Evolutionary conservation across 92 coral and sea anemone genomes (phyloP).

Genomic region (Siderastrea siderea): DNA sequence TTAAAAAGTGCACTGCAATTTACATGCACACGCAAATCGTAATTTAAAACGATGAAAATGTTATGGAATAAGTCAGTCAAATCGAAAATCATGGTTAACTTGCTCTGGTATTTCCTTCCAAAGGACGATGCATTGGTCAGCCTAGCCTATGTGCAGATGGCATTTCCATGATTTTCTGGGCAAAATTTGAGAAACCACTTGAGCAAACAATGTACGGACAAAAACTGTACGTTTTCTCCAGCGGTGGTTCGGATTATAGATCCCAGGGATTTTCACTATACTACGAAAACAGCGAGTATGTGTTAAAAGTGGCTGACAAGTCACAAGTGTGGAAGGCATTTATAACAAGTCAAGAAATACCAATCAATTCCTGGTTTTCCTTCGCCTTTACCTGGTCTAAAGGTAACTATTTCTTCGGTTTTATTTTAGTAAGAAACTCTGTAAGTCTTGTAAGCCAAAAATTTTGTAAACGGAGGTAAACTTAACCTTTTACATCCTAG

Average conservation of each 20-base stretch:
- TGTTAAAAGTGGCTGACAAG: neutral
- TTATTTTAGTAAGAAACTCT: too few relatives aligned
- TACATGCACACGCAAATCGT: too few relatives aligned
- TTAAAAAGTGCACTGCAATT: too few relatives aligned
- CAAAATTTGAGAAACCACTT: neutral
- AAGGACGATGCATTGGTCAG: neutral
- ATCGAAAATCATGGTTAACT: too few relatives aligned
- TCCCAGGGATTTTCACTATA: neutral
- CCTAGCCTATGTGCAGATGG: neutral
- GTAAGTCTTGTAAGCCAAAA: too few relatives aligned
- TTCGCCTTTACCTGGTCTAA: constrained; percentile 8
- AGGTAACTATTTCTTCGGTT: neutral
- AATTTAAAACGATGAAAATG: too few relatives aligned
- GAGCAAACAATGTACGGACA: neutral
- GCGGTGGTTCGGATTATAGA: neutral
- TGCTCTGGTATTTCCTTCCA: neutral
- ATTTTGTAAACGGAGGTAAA: too few relatives aligned
- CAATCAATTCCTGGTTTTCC: neutral
- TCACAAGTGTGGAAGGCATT: neutral
- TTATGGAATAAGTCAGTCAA: too few relatives aligned
- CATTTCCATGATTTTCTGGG: constrained; percentile 6
- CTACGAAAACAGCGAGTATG: neutral
- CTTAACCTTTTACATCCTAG: too few relatives aligned
- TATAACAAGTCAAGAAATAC: neutral
- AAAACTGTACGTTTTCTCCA: neutral